Conservation (phyloP, 2,797 vertebrate genomes). For the Pangasius larnaudii region DNA sequence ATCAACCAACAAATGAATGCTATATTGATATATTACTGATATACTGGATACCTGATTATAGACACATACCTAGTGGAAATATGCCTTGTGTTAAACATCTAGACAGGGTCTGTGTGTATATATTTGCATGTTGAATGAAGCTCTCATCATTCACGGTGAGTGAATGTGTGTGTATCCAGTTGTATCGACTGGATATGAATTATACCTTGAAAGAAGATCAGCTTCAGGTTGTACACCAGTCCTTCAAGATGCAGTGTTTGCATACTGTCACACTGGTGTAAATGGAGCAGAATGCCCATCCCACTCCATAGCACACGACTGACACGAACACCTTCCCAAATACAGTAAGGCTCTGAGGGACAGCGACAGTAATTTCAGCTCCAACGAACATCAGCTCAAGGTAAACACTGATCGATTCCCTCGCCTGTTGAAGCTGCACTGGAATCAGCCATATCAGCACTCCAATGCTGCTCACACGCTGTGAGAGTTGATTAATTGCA, state of each 20-base stretch:
- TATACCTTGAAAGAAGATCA: constrained; percentile 27
- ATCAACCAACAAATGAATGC: neutral
- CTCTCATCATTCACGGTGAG: neutral
- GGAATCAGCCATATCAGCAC: constrained; percentile 63
- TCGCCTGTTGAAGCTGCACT: constrained; percentile 41
- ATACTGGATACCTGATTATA: neutral
- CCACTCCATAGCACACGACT: constrained; percentile 37
- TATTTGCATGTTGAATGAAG: neutral
- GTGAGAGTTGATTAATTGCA: constrained; percentile 56
- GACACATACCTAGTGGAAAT: neutral
- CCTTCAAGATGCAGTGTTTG: constrained; percentile 20
- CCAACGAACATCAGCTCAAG: constrained; percentile 58
- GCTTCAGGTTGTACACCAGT: neutral
- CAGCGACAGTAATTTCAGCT: constrained; percentile 25
- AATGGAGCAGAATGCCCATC: constrained; percentile 41
- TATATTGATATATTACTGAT: neutral
- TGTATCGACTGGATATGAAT: constrained; percentile 17
- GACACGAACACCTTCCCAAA: constrained; percentile 40
- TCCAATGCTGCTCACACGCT: constrained; percentile 33
- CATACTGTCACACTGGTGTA: constrained; percentile 8
- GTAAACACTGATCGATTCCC: constrained; percentile 68
- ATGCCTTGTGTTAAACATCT: neutral
- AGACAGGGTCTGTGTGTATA: neutral
- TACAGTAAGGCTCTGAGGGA: constrained; percentile 31
- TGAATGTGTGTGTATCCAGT: neutral